Evolutionary conservation across 2,888 invertebrate genomes (phyloP).

Genomic region (Stenchaetothrips biformis): DNA sequence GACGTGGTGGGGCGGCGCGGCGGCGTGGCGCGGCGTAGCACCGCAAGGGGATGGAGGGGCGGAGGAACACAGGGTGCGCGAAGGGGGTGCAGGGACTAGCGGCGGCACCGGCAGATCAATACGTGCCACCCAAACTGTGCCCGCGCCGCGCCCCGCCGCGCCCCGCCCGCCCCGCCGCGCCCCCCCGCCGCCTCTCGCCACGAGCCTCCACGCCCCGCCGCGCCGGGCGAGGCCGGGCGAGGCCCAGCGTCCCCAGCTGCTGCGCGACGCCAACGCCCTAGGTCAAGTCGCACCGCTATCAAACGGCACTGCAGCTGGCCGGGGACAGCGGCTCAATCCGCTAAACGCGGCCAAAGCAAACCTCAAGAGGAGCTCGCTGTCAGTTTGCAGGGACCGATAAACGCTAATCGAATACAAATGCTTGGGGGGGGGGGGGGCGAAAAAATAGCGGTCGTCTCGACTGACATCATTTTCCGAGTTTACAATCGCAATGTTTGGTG

Average conservation of each 20-base stretch:
- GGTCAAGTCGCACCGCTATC: constrained; percentile 33
- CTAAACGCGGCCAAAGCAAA: too few species aligned
- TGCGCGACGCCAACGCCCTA: constrained; percentile 26
- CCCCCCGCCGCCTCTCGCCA: not conserved
- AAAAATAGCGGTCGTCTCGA: too few species aligned
- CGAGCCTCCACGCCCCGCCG: not conserved
- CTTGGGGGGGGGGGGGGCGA: too few species aligned
- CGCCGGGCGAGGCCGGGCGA: constrained; percentile 29
- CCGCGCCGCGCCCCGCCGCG: not conserved
- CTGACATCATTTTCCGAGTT: too few species aligned
- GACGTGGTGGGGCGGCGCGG: not conserved
- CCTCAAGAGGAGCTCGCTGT: too few species aligned
- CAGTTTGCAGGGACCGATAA: too few species aligned
- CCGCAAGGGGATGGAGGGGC: constrained; percentile 25
- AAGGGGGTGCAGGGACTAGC: constrained; percentile 1
- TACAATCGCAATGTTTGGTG: too few species aligned
- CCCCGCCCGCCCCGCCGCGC: not conserved
- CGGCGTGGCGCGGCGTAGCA: constrained; percentile 29
- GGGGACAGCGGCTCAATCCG: too few species aligned
- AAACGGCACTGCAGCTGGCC: constrained; percentile 24
- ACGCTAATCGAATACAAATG: too few species aligned
- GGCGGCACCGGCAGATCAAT: constrained; percentile 23
- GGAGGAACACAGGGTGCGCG: not conserved
- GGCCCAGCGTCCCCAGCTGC: constrained; percentile 31
- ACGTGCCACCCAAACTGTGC: constrained; percentile 13